Conservation (phyloP, 2,888 invertebrate genomes). For the Deladenus siricidicola region DNA sequence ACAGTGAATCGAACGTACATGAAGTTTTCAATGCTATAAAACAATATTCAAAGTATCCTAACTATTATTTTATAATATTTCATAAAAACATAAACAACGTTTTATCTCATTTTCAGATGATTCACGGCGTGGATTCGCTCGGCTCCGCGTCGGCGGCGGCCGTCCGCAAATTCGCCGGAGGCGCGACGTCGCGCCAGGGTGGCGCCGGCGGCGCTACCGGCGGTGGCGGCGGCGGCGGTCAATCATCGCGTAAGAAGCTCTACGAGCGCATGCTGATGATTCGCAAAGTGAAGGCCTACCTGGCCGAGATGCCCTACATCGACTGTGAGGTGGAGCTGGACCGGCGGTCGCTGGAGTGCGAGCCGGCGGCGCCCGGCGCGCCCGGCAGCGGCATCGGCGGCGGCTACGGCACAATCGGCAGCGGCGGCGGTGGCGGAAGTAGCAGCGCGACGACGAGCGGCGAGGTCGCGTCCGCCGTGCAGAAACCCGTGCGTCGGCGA, state of each 20-base stretch:
- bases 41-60: no score
- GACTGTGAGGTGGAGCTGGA: conserved; percentile 63
- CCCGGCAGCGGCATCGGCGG: background rate
- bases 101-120: background rate
- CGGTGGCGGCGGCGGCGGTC: conserved; percentile 5
- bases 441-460: conserved; percentile 61
- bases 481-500: conserved; percentile 57
- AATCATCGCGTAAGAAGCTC: conserved; percentile 43
- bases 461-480: conserved; percentile 1
- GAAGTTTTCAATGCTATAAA: no score
- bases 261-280: conserved; percentile 79
- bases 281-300: conserved; percentile 85
- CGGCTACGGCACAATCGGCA: background rate
- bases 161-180: conserved; percentile 31
- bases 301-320: conserved; percentile 66
- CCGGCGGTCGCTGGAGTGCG: conserved; percentile 79
- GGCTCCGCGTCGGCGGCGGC: conserved; percentile 23
- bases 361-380: conserved; percentile 56
- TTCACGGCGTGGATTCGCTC: conserved; percentile 1
- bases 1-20: no score
- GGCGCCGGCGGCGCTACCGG: background rate
- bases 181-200: background rate
- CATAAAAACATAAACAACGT: background rate
- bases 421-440: conserved; percentile 71
- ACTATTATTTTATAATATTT: no score